phyloP scores from a whole-genome alignment of 2,888 invertebrate genomes.

The Apamea crenata region DNA sequence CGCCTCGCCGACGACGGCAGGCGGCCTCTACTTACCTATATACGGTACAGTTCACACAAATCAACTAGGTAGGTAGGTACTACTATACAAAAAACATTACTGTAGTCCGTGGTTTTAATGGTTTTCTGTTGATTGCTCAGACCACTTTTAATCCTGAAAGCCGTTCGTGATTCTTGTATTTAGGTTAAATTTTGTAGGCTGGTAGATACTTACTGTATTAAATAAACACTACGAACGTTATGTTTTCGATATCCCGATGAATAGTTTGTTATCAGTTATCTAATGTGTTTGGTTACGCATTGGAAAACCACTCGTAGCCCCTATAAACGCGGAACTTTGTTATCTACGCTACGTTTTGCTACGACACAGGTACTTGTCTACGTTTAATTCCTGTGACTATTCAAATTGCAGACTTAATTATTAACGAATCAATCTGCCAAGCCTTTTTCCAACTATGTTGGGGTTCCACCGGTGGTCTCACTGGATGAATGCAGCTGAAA shows the following conservation, averaged over 20 bases:
- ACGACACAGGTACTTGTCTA: background rate
- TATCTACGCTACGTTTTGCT: background rate
- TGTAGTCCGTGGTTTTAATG: constrained; percentile 40
- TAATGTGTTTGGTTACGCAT: constrained; percentile 7
- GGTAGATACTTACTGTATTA: background rate
- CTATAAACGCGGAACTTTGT: constrained; percentile 15
- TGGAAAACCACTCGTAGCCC: constrained; percentile 24
- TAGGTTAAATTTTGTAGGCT: constrained; percentile 19
- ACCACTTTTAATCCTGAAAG: constrained; percentile 47
- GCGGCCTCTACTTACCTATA: constrained; percentile 58
- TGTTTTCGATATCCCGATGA: constrained; percentile 7
- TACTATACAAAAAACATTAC: constrained; percentile 42
- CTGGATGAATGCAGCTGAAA: background rate
- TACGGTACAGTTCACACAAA: constrained; percentile 51
- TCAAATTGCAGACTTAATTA: background rate
- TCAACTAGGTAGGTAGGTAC: constrained; percentile 22
- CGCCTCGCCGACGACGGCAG: constrained; percentile 52
- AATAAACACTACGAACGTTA: background rate
- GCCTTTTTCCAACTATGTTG: background rate
- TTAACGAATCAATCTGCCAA: background rate
- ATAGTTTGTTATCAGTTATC: constrained; percentile 8
- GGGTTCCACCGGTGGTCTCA: background rate
- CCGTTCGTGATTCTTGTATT: constrained; percentile 34
- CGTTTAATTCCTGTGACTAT: background rate
- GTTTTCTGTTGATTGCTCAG: constrained; percentile 38